Base-by-base conservation (phyloP, 1,140 invertebrate genomes). In the Danaus plexippus region DNA sequence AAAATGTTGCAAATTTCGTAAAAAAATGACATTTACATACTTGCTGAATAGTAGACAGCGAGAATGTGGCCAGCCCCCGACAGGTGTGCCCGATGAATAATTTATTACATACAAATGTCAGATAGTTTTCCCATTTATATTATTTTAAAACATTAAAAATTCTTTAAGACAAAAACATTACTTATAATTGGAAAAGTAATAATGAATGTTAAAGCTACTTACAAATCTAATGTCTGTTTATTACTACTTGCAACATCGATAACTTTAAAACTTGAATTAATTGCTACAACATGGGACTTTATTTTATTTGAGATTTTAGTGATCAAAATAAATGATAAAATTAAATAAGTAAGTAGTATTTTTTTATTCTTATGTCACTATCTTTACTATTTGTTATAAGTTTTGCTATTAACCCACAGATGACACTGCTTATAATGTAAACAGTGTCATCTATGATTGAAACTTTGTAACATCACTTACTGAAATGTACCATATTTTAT, bases 21-120 rank as follows among this genome's bases (percentile, higher is more conserved):
- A 71, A 77, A 84, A 85, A 82, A 75, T 87, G 84, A 87, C 84
- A 85, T 85, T 87, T 82, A 86, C 82, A 86, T 86, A 86, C 82
- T 86, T 81, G 77, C 80, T 84, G 73, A 83, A 75, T 66, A 63
- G 69, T 70, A 82, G 83, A 84, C 80, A 82, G 80, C 76, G 69
- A 78, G 72, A 82, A 80, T 86, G 83, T 86, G 70, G 68, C 77
- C 76, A 85, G 79, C 79, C 73, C 57, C 71, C 47, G 13, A 61
- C 62, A 67, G 69, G 64, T 67, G 65, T 77, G 64, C 58, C 71
- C 67, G 62, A 59, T 51, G 73, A 78, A 73, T 80, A 80, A 71
- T 71, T 67, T 59, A 15, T 52, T 52, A 32, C 43, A 53, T 6
- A 47, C 9, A 13, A 11, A 57, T 45, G 9, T 48, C 58, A 63